Percentiles rank a stretch among this genome's conserved stretches.
These are phyloP conservation scores for Sorex fumeus DNA, from an alignment of 2,113 vertebrate species.

Conservation along the genomic window DNA sequence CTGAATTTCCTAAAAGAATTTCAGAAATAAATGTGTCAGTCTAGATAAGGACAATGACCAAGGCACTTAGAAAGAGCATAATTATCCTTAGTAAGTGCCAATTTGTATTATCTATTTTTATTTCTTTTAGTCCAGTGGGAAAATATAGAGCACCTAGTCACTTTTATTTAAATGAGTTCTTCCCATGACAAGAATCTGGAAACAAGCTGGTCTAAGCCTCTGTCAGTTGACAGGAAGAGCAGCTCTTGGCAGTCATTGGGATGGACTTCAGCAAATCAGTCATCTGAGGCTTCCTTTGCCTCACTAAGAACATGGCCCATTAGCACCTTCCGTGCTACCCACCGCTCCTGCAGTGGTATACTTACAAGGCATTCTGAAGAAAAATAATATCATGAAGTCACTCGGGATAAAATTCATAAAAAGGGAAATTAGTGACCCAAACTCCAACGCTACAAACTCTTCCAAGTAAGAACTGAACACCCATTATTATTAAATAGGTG, in stretches of 20 bases:
- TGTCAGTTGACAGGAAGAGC: not conserved
- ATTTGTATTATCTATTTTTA: not conserved
- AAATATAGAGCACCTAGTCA: slow-evolving; percentile 36
- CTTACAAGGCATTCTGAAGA: not conserved
- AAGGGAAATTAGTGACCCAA: slow-evolving; percentile 49
- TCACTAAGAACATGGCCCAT: not conserved
- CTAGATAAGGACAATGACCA: slow-evolving; percentile 45
- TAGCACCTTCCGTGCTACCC: not conserved
- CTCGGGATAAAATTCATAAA: slow-evolving; percentile 3
- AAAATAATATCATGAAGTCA: slow-evolving; percentile 31
- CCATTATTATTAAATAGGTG: slow-evolving; percentile 42
- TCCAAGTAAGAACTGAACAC: slow-evolving; percentile 39
- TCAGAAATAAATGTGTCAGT: not conserved
- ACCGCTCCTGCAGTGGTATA: not conserved
- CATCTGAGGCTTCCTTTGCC: not conserved
- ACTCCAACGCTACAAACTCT: slow-evolving; percentile 66
- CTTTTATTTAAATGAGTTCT: slow-evolving; percentile 59
- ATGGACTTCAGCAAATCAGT: not conserved
- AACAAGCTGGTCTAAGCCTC: not conserved
- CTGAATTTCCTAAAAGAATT: slow-evolving; percentile 22
- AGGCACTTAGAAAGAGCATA: not conserved
- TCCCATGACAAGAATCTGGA: slow-evolving; percentile 58
- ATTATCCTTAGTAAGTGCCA: slow-evolving; percentile 2
- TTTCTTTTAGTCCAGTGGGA: slow-evolving; percentile 61
- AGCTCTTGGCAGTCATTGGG: not conserved